Conservation (phyloP, 1,140 invertebrate genomes). For the Drosophila repletoides region DNA sequence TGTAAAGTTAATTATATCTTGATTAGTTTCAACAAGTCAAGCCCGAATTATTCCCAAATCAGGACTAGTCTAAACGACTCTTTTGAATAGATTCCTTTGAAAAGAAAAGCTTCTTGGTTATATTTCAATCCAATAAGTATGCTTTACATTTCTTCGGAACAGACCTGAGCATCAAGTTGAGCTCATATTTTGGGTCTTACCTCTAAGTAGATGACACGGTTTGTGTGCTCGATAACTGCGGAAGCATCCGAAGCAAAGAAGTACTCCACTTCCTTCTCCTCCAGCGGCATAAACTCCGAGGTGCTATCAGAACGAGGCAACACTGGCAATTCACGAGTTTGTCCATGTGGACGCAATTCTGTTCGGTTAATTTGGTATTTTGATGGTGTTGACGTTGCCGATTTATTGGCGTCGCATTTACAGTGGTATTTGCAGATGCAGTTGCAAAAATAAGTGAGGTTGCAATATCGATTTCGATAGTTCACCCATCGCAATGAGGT, state of each 20-base stretch:
- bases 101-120: no score
- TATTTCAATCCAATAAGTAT: no score
- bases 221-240: constrained; percentile 99
- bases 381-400: constrained; percentile 23
- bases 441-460: constrained; percentile 1
- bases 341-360: constrained; percentile 88
- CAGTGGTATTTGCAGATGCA: constrained; percentile 31
- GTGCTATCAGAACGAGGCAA: constrained; percentile 90
- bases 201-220: constrained; percentile 96
- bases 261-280: constrained; percentile 98
- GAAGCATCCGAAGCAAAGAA: constrained; percentile 99
- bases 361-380: constrained; percentile 85
- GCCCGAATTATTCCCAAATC: no score
- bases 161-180: no score
- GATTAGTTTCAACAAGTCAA: neutral
- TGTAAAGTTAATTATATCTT: constrained; percentile 55
- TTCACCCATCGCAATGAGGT: constrained; percentile 31
- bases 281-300: constrained; percentile 94
- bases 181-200: constrained; percentile 83
- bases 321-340: constrained; percentile 84
- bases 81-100: neutral
- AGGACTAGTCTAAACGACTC: no score
- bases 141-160: no score
- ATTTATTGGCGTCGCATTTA: constrained; percentile 23
- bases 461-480: constrained; percentile 16